Evolutionary conservation across 2,797 vertebrate genomes (phyloP), one percentile per base, ranked within the genome.

Genomic region (Pseudocheirus occidentalis): DNA sequence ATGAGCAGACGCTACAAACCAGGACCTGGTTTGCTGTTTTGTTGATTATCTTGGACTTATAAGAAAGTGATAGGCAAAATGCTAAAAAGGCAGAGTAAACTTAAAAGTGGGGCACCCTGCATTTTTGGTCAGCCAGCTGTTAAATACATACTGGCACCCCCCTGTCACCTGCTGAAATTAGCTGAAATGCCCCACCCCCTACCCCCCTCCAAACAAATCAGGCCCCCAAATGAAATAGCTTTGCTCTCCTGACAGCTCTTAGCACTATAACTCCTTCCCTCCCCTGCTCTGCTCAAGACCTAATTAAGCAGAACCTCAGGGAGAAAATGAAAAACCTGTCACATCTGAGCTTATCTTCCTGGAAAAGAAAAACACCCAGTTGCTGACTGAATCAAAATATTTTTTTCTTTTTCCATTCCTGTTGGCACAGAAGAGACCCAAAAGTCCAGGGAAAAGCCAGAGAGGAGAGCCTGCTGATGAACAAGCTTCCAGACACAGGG

Each of bases 231-330:
- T 87, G 73, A 87, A 87, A 50, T 87, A 21, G 40, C 12, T 81
- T 81, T 50, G 40, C 73, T 87, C 73, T 87, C 73, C 73, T 87
- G 73, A 87, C 40, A 50, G 21, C 40, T 87, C 73, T 50, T 50
- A 87, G 40, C 73, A 87, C 46, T 87, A 87, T 28, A 87, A 87
- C 40, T 87, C 73, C 73, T 50, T 87, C 40, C 73, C 73, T 87
- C 73, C 73, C 24, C 40, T 50, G 9, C 73, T 87, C 73, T 87
- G 73, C 24, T 87, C 40, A 27, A 87, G 73, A 87, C 73, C 73
- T 87, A 87, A 81, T 87, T 87, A 87, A 87, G 73, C 73, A 87
- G 40, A 87, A 87, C 73, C 73, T 87, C 73, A 87, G 40, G 73
- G 73, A 87, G 40, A 87, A 87, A 87, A 87, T 87, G 40, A 87